Evolutionary conservation across 2,797 vertebrate species (phyloP).

Genomic region (Salarias fasciatus): DNA sequence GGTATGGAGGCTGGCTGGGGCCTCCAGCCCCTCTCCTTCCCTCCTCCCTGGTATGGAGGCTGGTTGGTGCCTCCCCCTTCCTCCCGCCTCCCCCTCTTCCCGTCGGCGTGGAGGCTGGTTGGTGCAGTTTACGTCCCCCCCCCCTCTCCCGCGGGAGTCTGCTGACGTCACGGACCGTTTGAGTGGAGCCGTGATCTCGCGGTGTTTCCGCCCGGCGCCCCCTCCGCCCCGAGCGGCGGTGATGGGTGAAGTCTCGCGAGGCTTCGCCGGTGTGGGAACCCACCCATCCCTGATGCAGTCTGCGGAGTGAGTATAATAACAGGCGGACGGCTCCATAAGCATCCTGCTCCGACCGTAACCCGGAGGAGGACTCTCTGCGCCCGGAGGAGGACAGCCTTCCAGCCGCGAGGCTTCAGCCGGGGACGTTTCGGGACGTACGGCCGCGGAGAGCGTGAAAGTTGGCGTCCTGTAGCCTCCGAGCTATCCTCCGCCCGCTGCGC

Average conservation of each 20-base stretch:
- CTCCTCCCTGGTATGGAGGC: too few relatives aligned
- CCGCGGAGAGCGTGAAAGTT: slow-evolving; percentile 38
- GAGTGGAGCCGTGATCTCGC: slow-evolving; percentile 56
- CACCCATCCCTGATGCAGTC: slow-evolving; percentile 60
- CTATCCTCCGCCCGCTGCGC: slow-evolving; percentile 25
- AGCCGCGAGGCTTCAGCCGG: too few relatives aligned
- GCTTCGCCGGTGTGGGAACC: slow-evolving; percentile 22
- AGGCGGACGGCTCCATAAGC: slow-evolving; percentile 74
- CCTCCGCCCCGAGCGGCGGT: background rate
- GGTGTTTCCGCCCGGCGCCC: slow-evolving; percentile 35
- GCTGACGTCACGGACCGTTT: slow-evolving; percentile 44
- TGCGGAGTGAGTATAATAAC: slow-evolving; percentile 67
- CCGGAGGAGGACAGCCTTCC: too few relatives aligned
- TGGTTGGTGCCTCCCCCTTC: too few relatives aligned
- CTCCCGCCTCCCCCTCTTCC: too few relatives aligned
- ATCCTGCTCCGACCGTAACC: slow-evolving; percentile 40
- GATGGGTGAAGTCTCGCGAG: slow-evolving; percentile 64
- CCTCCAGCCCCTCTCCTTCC: too few relatives aligned
- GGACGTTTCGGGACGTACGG: slow-evolving; percentile 8
- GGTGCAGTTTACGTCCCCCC: slow-evolving; percentile 23
- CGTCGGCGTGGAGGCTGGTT: background rate
- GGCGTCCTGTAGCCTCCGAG: slow-evolving; percentile 48
- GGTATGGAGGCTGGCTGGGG: too few relatives aligned
- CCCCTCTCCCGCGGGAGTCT: background rate
- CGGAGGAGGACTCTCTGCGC: too few relatives aligned